phyloP scores from a whole-genome alignment of 2,888 invertebrate species.

The Drosophila longiperda region DNA sequence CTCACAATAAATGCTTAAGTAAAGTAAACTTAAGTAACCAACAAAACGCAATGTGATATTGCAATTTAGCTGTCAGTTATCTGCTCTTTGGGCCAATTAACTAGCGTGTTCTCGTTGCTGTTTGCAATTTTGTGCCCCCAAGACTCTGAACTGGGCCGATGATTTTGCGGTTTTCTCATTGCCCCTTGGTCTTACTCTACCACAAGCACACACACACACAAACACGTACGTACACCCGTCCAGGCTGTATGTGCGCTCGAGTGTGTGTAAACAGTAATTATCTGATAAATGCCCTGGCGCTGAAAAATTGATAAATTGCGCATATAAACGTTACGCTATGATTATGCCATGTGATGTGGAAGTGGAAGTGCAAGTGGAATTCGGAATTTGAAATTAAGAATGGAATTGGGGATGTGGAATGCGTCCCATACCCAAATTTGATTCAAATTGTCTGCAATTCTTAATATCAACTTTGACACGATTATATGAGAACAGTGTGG shows the following conservation, averaged over 20 bases:
- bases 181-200: constrained; percentile 10
- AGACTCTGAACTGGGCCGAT: constrained; percentile 60
- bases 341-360: constrained; percentile 62
- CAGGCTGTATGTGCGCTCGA: constrained; percentile 30
- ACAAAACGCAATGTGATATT: constrained; percentile 77
- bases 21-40: constrained; percentile 60
- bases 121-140: constrained; percentile 74
- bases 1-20: constrained; percentile 45
- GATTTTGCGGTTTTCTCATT: constrained; percentile 75
- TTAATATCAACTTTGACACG: constrained; percentile 20
- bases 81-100: constrained; percentile 79
- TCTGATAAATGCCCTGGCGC: constrained; percentile 78
- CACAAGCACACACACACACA: constrained; percentile 8
- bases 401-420: constrained; percentile 12
- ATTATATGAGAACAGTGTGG: constrained; percentile 17
- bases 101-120: constrained; percentile 57
- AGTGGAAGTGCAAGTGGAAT: constrained; percentile 10
- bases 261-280: constrained; percentile 79
- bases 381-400: neutral
- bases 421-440: constrained; percentile 12
- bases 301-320: constrained; percentile 79
- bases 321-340: constrained; percentile 78
- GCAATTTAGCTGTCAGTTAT: constrained; percentile 79
- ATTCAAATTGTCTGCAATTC: constrained; percentile 12
- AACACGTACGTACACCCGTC: neutral